Percentiles rank a stretch among this genome's conserved stretches.
Conservation (phyloP, 2,113 vertebrate species). For the Nyctibius bracteatus region DNA sequence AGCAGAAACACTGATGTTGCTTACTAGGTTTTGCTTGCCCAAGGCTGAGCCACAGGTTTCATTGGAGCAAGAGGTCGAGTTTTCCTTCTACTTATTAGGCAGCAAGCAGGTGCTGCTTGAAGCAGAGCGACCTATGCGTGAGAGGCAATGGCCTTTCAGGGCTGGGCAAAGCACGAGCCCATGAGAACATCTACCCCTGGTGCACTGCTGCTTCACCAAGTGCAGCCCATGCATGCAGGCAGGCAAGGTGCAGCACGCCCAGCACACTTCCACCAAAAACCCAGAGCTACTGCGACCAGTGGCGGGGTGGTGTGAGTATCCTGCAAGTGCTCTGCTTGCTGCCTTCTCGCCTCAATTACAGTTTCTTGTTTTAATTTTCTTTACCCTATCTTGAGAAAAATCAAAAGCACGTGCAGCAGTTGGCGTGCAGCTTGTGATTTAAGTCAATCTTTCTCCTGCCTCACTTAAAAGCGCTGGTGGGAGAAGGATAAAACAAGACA, state of each 20-base stretch:
- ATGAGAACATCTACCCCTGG: neutral
- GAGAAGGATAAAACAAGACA: neutral
- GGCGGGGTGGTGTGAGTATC: neutral
- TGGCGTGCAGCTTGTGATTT: fast-evolving
- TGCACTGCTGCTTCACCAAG: neutral
- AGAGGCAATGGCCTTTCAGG: neutral
- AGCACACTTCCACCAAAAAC: neutral
- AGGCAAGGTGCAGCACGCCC: fast-evolving
- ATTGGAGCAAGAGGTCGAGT: neutral
- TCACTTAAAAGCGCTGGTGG: neutral
- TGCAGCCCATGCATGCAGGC: neutral
- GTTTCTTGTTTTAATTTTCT: neutral
- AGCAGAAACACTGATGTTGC: neutral
- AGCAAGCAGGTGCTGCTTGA: neutral
- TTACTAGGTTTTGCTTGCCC: neutral
- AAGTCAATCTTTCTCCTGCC: neutral
- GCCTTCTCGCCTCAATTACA: fast-evolving
- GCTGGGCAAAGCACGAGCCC: fast-evolving
- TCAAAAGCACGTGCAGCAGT: neutral
- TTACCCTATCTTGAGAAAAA: neutral
- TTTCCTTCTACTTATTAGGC: neutral
- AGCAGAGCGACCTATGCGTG: neutral
- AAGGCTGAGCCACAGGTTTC: neutral
- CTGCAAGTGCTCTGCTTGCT: neutral
- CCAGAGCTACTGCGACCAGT: neutral